Percentiles rank a stretch among this genome's conserved stretches.
Evolutionary conservation across 2,113 vertebrate species (phyloP).

Genomic region (Sisor rabdophorus): DNA sequence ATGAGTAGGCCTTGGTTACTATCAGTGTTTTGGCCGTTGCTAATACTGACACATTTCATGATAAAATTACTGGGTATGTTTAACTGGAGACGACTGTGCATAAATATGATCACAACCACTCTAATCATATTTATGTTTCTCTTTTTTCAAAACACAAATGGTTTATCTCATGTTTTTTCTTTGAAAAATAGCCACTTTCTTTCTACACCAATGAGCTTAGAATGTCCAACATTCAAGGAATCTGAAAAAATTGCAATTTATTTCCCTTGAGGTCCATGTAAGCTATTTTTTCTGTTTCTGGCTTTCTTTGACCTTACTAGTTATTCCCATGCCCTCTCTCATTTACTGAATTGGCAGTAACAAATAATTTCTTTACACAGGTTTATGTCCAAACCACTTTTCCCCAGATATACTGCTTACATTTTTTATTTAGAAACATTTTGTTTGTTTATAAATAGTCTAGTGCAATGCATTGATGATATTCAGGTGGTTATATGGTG

Average conservation of each 20-base stretch:
- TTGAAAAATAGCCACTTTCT: not conserved
- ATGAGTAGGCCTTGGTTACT: slow-evolving; percentile 38
- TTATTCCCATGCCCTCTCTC: slow-evolving; percentile 43
- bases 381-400: slow-evolving; percentile 18
- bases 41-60: slow-evolving; percentile 17
- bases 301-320: slow-evolving; percentile 22
- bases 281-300: not conserved
- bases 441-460: not conserved
- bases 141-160: not conserved
- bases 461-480: not conserved
- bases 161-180: not conserved
- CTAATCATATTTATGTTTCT: not conserved
- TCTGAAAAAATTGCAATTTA: slow-evolving; percentile 10
- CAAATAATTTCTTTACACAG: not conserved
- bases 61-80: slow-evolving; percentile 1
- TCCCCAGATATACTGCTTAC: not conserved
- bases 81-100: slow-evolving; percentile 18
- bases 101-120: not conserved
- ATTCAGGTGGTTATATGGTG: not conserved
- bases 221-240: not conserved
- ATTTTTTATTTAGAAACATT: not conserved
- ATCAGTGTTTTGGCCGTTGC: slow-evolving; percentile 45
- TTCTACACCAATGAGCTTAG: not conserved
- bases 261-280: slow-evolving; percentile 21
- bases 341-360: slow-evolving; percentile 12